Base-by-base conservation (phyloP, 1,140 invertebrate species). In the Drosophila arizonae region DNA sequence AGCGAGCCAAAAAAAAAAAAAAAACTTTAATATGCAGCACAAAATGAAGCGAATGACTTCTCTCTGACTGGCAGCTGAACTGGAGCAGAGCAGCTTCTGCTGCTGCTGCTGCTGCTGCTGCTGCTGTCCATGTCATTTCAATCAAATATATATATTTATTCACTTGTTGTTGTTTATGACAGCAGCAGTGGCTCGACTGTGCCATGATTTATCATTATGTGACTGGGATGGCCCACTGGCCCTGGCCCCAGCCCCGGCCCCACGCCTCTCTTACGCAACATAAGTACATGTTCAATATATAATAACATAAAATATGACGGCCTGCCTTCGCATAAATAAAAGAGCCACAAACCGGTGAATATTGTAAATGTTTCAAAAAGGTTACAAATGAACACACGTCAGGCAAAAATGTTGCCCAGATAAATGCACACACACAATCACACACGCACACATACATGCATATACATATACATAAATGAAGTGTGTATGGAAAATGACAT, bases 241-340 rank as follows among this genome's bases (percentile, higher is more conserved):
- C 21, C 6, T 45, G 8, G 41, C n/a, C 55, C 21, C 15, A 30
- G 15, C 52, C 21, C 6, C 45, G 8, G 41, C n/a, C 55, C 21
- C 15, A 30, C 10, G 5, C 8, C 62, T 58, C 63, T 69, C 78
- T 77, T 81, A 81, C 81, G 79, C 69, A 74, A 81, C 79, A 81
- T 81, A 81, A 81, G 79, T 81, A 81, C 77, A 77, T 81, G 79
- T 77, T 81, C 79, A 81, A 81, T 81, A 81, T 81, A 81, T 81
- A 81, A 81, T 81, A 81, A 70, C 79, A 81, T 81, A 81, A 77
- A 77, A 81, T 81, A 77, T 81, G 76, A 81, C 72, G 76, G 48
- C 69, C 73, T 76, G 76, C 63, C 76, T 30, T 30, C 76, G 76
- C 73, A 78, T 81, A 81, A 81, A 81, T 81, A 81, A 81, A 77